phyloP scores from a whole-genome alignment of 2,888 invertebrate genomes.

The Cataglyphis livida region DNA sequence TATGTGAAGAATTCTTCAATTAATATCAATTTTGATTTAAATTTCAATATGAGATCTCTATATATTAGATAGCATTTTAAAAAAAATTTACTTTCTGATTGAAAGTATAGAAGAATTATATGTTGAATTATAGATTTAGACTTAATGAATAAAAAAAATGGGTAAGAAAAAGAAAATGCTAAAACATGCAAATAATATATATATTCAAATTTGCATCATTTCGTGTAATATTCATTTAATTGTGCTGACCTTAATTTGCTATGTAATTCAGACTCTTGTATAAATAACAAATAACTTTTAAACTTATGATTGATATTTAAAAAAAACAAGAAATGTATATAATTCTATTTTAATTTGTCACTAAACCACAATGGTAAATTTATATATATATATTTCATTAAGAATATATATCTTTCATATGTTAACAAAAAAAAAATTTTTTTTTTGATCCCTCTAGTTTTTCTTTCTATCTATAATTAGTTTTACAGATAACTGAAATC shows the following conservation, averaged over 20 bases:
- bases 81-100: conserved; percentile 3
- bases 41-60: background rate
- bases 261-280: background rate
- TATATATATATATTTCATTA: conserved; percentile 33
- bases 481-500: conserved; percentile 22
- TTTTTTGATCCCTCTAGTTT: conserved; percentile 45
- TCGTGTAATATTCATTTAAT: background rate
- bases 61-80: background rate
- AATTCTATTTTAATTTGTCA: conserved; percentile 31
- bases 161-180: conserved; percentile 11
- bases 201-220: conserved; percentile 13
- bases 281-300: conserved; percentile 21
- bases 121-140: background rate
- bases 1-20: background rate
- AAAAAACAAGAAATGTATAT: conserved; percentile 5
- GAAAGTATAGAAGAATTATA: background rate
- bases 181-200: background rate
- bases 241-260: conserved; percentile 1
- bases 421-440: conserved; percentile 21
- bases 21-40: conserved; percentile 8
- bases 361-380: conserved; percentile 42
- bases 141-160: background rate
- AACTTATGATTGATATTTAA: background rate
- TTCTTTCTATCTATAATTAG: conserved; percentile 26
- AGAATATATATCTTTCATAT: conserved; percentile 41